Evolutionary conservation across 2,113 vertebrate species (phyloP).

Genomic region (Origma solitaria): DNA sequence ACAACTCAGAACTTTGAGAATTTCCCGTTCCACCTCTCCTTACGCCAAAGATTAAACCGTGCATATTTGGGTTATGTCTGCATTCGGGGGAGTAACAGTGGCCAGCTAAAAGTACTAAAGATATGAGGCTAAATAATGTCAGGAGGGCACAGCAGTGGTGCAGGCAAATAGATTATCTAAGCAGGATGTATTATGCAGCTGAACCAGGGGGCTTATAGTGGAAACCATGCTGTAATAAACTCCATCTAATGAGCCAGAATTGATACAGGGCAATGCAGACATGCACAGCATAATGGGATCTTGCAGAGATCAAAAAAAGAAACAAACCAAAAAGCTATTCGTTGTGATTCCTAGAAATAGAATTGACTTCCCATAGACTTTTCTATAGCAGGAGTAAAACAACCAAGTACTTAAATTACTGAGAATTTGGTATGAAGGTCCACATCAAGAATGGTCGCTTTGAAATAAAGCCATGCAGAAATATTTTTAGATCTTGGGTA

Average conservation of each 20-base stretch:
- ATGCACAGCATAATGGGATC: neutral
- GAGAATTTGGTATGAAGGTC: neutral
- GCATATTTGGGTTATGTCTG: neutral
- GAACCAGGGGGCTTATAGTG: neutral
- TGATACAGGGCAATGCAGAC: neutral
- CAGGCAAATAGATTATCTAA: neutral
- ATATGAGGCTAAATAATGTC: neutral
- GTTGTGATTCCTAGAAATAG: neutral
- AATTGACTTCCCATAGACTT: neutral
- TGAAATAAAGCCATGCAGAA: constrained; percentile 39
- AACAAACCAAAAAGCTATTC: neutral
- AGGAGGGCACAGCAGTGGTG: neutral
- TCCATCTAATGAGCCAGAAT: constrained; percentile 13
- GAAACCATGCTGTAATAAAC: neutral
- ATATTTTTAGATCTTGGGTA: constrained; percentile 41
- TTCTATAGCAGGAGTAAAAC: neutral
- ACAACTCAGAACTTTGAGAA: neutral
- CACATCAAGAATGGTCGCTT: neutral
- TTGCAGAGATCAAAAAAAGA: neutral
- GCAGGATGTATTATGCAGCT: neutral
- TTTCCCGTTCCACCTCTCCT: neutral
- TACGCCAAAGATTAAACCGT: neutral
- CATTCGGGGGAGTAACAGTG: neutral
- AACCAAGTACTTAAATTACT: neutral
- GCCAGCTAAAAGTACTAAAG: neutral